Evolutionary conservation across 2,888 invertebrate species (phyloP).

Genomic region (Acrobasis suavella): DNA sequence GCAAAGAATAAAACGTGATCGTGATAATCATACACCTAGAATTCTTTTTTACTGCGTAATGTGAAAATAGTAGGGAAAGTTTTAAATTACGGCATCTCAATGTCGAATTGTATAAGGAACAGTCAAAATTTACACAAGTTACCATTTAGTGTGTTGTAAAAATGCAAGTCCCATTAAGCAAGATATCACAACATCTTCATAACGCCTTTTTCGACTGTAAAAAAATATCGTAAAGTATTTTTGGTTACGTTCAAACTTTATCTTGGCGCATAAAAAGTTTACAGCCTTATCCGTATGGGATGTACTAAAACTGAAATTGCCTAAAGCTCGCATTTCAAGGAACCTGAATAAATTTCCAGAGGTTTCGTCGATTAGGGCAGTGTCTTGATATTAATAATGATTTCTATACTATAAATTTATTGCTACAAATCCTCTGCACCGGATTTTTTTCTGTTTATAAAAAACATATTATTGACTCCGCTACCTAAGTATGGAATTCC

Average conservation of each 20-base stretch:
- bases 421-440: too few relatives aligned
- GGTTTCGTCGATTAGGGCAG: not conserved
- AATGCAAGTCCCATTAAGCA: not conserved
- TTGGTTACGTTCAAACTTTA: constrained; percentile 4
- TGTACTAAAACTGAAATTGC: constrained; percentile 16
- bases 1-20: too few relatives aligned
- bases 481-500: too few relatives aligned
- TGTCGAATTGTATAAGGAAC: not conserved
- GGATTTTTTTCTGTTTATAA: too few relatives aligned
- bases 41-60: too few relatives aligned
- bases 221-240: constrained; percentile 12
- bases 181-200: constrained; percentile 11
- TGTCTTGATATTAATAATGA: not conserved
- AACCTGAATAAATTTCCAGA: constrained; percentile 1
- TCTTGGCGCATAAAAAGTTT: constrained; percentile 10
- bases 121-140: not conserved
- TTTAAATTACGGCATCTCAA: not conserved
- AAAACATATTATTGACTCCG: too few relatives aligned
- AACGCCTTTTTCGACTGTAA: constrained; percentile 6
- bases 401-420: too few relatives aligned
- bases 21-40: too few relatives aligned
- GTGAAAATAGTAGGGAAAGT: too few relatives aligned
- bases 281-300: constrained; percentile 8
- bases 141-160: not conserved
- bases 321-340: constrained; percentile 4